phyloP scores from a whole-genome alignment of 2,888 invertebrate genomes.

The Ashinkailepas kermadecensis region DNA sequence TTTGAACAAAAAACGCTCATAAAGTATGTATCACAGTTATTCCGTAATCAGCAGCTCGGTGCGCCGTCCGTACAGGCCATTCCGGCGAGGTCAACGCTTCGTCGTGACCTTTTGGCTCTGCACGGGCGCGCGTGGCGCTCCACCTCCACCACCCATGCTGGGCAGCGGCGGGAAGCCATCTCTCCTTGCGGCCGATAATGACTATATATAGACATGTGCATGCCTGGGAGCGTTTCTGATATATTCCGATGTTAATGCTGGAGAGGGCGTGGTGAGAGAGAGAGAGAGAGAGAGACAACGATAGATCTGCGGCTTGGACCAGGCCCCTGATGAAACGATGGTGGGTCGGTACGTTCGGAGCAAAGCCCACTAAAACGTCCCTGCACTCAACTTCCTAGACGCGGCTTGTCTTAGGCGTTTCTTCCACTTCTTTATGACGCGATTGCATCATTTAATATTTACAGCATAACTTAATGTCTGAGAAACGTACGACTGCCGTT shows the following conservation, averaged over 20 bases:
- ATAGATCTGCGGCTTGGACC: no score
- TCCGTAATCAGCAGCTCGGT: not conserved
- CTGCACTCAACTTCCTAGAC: not conserved
- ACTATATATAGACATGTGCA: constrained; percentile 3
- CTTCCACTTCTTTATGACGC: constrained; percentile 9
- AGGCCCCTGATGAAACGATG: no score
- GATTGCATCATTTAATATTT: not conserved
- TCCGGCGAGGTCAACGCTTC: not conserved
- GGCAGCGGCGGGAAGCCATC: not conserved
- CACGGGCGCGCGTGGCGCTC: not conserved
- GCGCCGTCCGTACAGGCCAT: not conserved
- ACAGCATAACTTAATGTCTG: not conserved
- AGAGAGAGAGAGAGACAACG: no score
- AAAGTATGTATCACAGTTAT: constrained; percentile 21
- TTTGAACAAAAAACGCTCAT: constrained; percentile 3
- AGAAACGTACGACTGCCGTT: not conserved
- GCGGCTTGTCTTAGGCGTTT: no score
- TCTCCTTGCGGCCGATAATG: not conserved
- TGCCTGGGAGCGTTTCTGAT: not conserved
- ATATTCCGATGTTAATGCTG: not conserved
- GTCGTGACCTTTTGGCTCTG: not conserved
- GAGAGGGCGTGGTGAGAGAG: no score
- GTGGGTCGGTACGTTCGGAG: no score
- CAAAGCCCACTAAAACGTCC: not conserved
- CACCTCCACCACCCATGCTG: not conserved